Percentiles rank a stretch among this genome's conserved stretches.
Evolutionary conservation across 2,113 vertebrate genomes (phyloP).

Genomic region (Lagopus leucura): DNA sequence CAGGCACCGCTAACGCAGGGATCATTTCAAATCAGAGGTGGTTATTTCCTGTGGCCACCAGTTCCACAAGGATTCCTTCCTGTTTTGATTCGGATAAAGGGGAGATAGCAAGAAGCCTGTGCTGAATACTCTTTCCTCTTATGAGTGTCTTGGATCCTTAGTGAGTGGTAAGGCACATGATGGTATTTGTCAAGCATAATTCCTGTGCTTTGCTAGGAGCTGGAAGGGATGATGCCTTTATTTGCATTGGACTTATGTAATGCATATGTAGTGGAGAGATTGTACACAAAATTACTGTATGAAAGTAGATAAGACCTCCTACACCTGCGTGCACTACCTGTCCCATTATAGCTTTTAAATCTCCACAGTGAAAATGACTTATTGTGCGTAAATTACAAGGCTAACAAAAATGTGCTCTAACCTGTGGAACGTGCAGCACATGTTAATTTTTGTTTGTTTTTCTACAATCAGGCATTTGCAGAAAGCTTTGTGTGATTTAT

Average conservation of each 20-base stretch:
- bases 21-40: conserved; percentile 29
- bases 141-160: not conserved
- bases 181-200: conserved; percentile 12
- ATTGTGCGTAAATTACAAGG: conserved; percentile 47
- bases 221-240: conserved; percentile 7
- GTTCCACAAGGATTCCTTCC: not conserved
- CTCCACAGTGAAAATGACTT: conserved; percentile 40
- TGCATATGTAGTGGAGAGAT: not conserved
- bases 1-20: not conserved
- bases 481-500: conserved; percentile 71
- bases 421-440: conserved; percentile 58
- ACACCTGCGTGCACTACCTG: conserved; percentile 7
- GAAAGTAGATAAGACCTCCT: conserved; percentile 6
- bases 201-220: conserved; percentile 19
- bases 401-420: conserved; percentile 47
- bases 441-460: conserved; percentile 72
- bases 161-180: conserved; percentile 4
- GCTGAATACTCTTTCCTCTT: conserved; percentile 1
- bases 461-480: conserved; percentile 45
- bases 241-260: not conserved
- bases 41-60: not conserved
- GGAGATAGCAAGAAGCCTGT: conserved; percentile 2
- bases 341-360: conserved; percentile 38
- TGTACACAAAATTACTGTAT: conserved; percentile 7
- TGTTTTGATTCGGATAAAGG: conserved; percentile 6